A percentile compares a stretch with the other conserved stretches of the same genome.
phyloP scores from a whole-genome alignment of 2,113 vertebrate species.

The Notarius quadriscutis region DNA sequence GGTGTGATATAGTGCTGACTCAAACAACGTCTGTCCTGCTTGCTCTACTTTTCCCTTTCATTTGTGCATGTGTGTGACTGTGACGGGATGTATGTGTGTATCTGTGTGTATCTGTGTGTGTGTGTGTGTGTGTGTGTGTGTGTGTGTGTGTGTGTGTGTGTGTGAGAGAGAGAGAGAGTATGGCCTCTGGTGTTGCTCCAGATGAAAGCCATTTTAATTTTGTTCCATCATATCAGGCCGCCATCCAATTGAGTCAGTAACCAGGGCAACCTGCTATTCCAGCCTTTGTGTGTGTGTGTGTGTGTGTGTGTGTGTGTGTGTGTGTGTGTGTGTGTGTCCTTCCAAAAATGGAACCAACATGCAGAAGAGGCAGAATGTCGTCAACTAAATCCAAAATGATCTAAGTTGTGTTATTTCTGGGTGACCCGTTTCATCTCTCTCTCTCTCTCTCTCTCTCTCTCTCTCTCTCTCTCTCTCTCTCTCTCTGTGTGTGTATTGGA shows the following conservation, averaged over 20 bases:
- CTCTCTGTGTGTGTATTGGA: not conserved
- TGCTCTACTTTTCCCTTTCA: slow-evolving; percentile 25
- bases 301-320: slow-evolving; percentile 40
- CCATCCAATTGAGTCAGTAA: slow-evolving; percentile 52
- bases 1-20: slow-evolving; percentile 46
- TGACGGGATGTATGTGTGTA: not conserved
- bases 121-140: not conserved
- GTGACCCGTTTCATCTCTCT: slow-evolving; percentile 35
- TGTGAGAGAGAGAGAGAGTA: not conserved
- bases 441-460: too few species aligned
- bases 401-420: slow-evolving; percentile 53
- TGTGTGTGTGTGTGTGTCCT: slow-evolving; percentile 21
- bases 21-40: slow-evolving; percentile 44
- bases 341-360: slow-evolving; percentile 36
- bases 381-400: slow-evolving; percentile 50
- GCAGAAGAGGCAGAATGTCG: slow-evolving; percentile 31
- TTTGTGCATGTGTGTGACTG: slow-evolving; percentile 6
- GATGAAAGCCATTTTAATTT: slow-evolving; percentile 57
- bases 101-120: not conserved
- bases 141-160: not conserved
- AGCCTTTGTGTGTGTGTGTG: slow-evolving; percentile 27
- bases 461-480: not conserved
- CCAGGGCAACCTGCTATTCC: slow-evolving; percentile 49
- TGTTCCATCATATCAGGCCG: slow-evolving; percentile 53
- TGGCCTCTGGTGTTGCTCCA: slow-evolving; percentile 42